A percentile compares a stretch with the other conserved stretches of the same genome.
phyloP scores from a whole-genome alignment of 2,113 vertebrate species.

The Melanocharis versteri region DNA sequence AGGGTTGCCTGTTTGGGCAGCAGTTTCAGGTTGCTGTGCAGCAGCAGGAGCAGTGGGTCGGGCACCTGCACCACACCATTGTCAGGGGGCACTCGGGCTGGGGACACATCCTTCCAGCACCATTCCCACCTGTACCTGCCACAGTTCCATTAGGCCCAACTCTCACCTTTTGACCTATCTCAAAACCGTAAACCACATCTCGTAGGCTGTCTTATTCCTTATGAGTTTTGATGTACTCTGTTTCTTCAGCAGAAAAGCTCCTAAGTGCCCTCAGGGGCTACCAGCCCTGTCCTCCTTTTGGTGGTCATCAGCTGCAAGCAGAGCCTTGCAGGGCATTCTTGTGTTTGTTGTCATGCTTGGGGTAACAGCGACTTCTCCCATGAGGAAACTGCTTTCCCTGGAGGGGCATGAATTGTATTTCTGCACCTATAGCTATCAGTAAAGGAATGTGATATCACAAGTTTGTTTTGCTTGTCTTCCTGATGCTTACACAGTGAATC shows the following conservation, averaged over 20 bases:
- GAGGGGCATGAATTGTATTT: not conserved
- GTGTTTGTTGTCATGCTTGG: not conserved
- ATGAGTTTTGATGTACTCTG: not conserved
- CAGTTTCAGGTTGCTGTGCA: not conserved
- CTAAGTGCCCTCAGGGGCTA: not conserved
- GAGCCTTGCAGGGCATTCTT: not conserved
- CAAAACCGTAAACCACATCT: not conserved
- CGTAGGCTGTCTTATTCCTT: not conserved
- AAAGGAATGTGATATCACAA: not conserved
- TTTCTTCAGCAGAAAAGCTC: not conserved
- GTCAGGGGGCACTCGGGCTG: rapidly evolving
- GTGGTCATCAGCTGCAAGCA: not conserved
- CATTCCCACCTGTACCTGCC: not conserved
- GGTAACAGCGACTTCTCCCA: rapidly evolving
- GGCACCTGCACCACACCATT: rapidly evolving
- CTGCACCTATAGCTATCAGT: not conserved
- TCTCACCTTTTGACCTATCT: not conserved
- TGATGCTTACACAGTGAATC: not conserved
- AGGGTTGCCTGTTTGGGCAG: not conserved
- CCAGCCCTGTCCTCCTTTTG: not conserved
- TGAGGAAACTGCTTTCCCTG: not conserved
- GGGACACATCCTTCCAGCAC: not conserved
- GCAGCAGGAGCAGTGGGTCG: rapidly evolving
- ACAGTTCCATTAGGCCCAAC: not conserved
- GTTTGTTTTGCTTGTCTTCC: not conserved